Evolutionary conservation across 2,797 vertebrate genomes (phyloP), one percentile per base, ranked within the genome.

Genomic region (Betta splendens): DNA sequence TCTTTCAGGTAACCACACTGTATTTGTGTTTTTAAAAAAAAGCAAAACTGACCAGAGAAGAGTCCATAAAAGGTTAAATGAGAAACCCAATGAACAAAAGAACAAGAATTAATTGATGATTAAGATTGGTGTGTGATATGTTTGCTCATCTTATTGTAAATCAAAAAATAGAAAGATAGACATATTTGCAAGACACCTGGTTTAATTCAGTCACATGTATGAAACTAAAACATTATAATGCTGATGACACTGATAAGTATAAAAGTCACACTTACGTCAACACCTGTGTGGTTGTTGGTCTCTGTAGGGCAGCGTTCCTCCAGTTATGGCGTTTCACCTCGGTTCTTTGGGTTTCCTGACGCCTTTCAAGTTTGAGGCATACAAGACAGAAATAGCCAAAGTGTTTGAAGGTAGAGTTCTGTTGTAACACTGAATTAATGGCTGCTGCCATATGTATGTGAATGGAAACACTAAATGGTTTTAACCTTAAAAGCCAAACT

Each of bases 301-400:
- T 31, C 16, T 46, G 22, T 10, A 93, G 93, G 90, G 85, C 61
- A 94, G 92, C 17, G 93, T 93, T 18, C 92, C 93, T 16, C 93
- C 93, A 0, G 92, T 94, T 5, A 92, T 94, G 93, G 93, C 92
- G 0, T 93, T 94, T 73, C 92, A 92, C 50, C 91, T 93, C 0
- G 93, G 92, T 3, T 94, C 92, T 4, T 81, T 94, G 32, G 92
- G 93, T 7, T 94, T 94, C 69, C 85, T 94, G 57, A 93, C 92
- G 0, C 92, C 92, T 3, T 94, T 94, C 79, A 93, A 91, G 71
- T 94, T 93, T 63, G 93, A 93, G 21, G 92, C 93, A 0, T 93
- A 92, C 77, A 92, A 89, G 64, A 91, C 88, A 0, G 92, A 94
- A 78, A 90, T 94, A 64, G 89, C 89, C 60, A 93, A 93, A 85